Base-by-base conservation (phyloP, 2,888 invertebrate species). In the Folsomia manolachei region DNA sequence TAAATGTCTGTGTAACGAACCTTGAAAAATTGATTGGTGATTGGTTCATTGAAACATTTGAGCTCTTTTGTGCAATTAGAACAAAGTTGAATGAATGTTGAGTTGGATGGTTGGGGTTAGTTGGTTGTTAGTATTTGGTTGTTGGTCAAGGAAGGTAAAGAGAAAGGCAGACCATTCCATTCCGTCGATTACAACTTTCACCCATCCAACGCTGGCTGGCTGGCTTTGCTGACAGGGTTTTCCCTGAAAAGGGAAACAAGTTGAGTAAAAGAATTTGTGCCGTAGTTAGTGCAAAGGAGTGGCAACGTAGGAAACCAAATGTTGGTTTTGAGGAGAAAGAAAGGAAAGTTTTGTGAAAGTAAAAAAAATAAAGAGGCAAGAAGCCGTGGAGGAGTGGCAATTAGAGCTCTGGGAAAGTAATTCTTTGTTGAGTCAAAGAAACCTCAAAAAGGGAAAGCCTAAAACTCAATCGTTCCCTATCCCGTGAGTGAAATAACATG, bases 311-410 rank as follows among this genome's bases (percentile, higher is more conserved):
- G 39, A 39, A 39, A 14, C 39, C 39, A 39, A 9, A n/a, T 56
- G 56, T 56, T 7, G 56, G 18, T 56, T 56, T 56, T 56, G 56
- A 19, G 56, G 56, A 21, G 56, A 56, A 56, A 56, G 56, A 56
- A 39, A 39, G 7, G 39, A 39, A 39, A 56, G 19, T 56, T 56
- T 56, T 56, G 56, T 56, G 21, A 56, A 56, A 56, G 56, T 56
- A 56, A n/a, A 56, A 56, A 56, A 7, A 51, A 56, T 7, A 7
- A 56, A 56, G 56, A 56, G 19, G 63, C 21, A 26, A 66, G 24
- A 66, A 66, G 39, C 14, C 18, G 21, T 51, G 24, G 14, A 56
- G 60, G 60, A 67, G 67, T 67, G 67, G 67, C 67, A 67, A 67
- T 67, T 67, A 67, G 67, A 21, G 18, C 23, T 23, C n/a, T n/a